Evolutionary conservation across 2,888 invertebrate genomes (phyloP).

Genomic region (Ophion obscuratus): DNA sequence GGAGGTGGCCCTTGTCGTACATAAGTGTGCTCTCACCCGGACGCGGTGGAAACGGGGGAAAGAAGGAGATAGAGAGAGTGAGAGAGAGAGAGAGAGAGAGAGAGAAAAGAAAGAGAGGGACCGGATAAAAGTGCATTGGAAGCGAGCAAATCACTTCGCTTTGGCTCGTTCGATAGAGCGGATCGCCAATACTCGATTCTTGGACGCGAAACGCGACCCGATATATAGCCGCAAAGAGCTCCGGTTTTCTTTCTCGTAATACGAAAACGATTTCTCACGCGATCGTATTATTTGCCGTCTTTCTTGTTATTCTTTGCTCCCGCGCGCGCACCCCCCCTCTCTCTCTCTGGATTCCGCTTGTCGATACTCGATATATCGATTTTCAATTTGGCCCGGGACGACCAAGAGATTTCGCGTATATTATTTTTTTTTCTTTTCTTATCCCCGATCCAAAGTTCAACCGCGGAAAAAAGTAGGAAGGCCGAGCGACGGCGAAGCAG

Average conservation of each 20-base stretch:
- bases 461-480: background rate
- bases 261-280: constrained; percentile 36
- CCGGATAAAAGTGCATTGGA: constrained; percentile 39
- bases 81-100: background rate
- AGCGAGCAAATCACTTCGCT: constrained; percentile 61
- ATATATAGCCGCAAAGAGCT: constrained; percentile 1
- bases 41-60: constrained; percentile 6
- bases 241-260: constrained; percentile 16
- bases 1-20: background rate
- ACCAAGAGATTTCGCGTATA: background rate
- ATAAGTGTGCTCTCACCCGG: constrained; percentile 30
- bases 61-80: background rate
- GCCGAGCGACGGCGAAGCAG: background rate
- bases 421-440: background rate
- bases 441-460: constrained; percentile 29
- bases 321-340: too few species aligned
- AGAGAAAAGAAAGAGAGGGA: constrained; percentile 34
- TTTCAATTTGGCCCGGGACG: constrained; percentile 39
- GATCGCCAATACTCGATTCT: constrained; percentile 46
- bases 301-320: background rate
- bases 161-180: constrained; percentile 60
- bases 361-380: constrained; percentile 50
- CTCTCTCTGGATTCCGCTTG: background rate
- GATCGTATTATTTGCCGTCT: constrained; percentile 11
- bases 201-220: constrained; percentile 26